Evolutionary conservation across 2,113 vertebrate genomes (phyloP).

Genomic region (Zeus faber): DNA sequence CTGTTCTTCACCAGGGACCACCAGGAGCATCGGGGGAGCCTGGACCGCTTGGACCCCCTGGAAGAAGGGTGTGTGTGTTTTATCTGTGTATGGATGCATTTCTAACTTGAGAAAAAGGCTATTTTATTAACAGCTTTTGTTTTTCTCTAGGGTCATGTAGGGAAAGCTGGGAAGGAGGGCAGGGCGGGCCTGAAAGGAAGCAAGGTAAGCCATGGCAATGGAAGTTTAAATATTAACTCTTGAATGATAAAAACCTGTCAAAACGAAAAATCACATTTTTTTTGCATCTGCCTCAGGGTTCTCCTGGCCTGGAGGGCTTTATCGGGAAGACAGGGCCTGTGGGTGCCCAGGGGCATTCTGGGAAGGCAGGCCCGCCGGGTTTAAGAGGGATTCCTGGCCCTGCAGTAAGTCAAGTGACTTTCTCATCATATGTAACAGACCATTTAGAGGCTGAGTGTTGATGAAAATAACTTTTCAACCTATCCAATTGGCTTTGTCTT

Average conservation of each 20-base stretch:
- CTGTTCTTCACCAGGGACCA: slow-evolving; percentile 78
- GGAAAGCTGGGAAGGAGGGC: slow-evolving; percentile 88
- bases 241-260: background rate
- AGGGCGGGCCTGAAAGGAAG: slow-evolving; percentile 88
- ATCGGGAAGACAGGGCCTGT: slow-evolving; percentile 91
- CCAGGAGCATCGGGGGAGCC: slow-evolving; percentile 90
- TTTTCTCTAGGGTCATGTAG: slow-evolving; percentile 85
- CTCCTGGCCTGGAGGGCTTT: slow-evolving; percentile 86
- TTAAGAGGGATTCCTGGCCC: slow-evolving; percentile 92
- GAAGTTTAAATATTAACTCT: background rate
- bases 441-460: no score
- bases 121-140: slow-evolving; percentile 1
- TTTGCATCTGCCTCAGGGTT: slow-evolving; percentile 74
- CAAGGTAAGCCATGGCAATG: slow-evolving; percentile 77
- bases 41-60: slow-evolving; percentile 89
- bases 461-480: no score
- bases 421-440: background rate
- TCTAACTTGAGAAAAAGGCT: no score
- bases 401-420: slow-evolving; percentile 77
- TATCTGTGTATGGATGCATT: background rate
- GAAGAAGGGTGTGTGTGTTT: slow-evolving; percentile 82
- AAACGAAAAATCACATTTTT: no score
- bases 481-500: no score
- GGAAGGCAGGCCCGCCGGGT: slow-evolving; percentile 87
- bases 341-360: slow-evolving; percentile 88